A percentile compares a stretch with the other conserved stretches of the same genome.
Conservation (phyloP, 2,888 invertebrate genomes). For the Aphidius colemani region DNA sequence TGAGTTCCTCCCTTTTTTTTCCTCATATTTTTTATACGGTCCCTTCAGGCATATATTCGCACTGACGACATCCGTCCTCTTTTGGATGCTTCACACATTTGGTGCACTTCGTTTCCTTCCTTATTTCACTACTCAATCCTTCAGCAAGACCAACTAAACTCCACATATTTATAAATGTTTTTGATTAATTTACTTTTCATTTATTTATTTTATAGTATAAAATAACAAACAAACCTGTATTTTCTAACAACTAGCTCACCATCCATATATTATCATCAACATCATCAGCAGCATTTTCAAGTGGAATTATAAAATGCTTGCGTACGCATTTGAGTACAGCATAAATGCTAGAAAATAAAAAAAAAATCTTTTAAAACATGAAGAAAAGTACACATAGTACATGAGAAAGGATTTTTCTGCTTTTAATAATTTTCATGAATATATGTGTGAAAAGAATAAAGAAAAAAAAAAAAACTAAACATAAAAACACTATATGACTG, state of each 20-base stretch:
- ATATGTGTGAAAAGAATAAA: not conserved
- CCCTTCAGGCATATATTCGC: conserved; percentile 22
- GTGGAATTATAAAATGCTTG: conserved; percentile 44
- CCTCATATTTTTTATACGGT: too few species aligned
- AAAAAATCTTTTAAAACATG: conserved; percentile 1
- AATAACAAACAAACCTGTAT: conserved; percentile 7
- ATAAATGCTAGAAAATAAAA: not conserved
- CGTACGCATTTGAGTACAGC: conserved; percentile 48
- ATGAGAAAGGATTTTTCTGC: not conserved
- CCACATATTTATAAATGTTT: too few species aligned
- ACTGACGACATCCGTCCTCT: conserved; percentile 23
- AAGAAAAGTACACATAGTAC: too few species aligned
- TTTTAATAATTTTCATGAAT: conserved; percentile 6
- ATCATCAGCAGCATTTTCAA: conserved; percentile 15
- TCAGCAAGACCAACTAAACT: too few species aligned
- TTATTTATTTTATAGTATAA: too few species aligned
- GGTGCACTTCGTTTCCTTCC: conserved; percentile 13
- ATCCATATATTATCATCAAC: not conserved
- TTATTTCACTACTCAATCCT: conserved; percentile 1
- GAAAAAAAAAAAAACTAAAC: conserved; percentile 3
- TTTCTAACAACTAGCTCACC: not conserved
- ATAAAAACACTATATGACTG: conserved; percentile 1
- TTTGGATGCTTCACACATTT: conserved; percentile 17
- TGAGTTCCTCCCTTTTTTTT: conserved; percentile 41
- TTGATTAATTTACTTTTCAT: too few species aligned